These are phyloP conservation scores for Desoria tigrina DNA, from an alignment of 2,888 invertebrate species.

Conservation along the genomic window DNA sequence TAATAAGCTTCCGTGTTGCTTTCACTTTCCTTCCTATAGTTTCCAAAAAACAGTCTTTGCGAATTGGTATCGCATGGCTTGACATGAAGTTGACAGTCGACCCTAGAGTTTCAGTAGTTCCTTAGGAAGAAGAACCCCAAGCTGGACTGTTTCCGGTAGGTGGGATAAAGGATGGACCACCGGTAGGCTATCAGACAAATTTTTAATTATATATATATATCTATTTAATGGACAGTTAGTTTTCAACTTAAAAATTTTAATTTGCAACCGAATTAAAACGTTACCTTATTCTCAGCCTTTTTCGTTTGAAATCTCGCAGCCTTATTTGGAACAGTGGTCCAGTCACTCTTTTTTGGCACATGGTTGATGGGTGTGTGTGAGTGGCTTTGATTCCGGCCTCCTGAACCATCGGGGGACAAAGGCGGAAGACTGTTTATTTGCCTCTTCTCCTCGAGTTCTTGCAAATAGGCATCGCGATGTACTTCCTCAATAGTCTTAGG, in stretches of 20 bases:
- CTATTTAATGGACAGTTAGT: not conserved
- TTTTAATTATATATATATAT: too few relatives aligned
- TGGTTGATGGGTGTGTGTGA: slow-evolving; percentile 24
- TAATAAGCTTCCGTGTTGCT: not conserved
- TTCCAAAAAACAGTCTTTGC: slow-evolving; percentile 8
- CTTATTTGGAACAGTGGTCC: slow-evolving; percentile 54
- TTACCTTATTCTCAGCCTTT: slow-evolving; percentile 13
- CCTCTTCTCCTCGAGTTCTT: slow-evolving; percentile 59
- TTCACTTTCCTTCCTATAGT: too few relatives aligned
- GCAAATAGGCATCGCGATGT: slow-evolving; percentile 81
- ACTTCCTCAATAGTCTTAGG: slow-evolving; percentile 96
- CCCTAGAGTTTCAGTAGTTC: too few relatives aligned
- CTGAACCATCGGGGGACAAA: slow-evolving; percentile 30
- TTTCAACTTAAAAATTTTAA: not conserved
- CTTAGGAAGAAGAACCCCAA: too few relatives aligned
- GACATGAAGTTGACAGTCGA: not conserved
- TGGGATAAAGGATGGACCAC: not conserved
- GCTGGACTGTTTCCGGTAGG: too few relatives aligned
- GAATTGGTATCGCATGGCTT: slow-evolving; percentile 5
- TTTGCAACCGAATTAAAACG: not conserved
- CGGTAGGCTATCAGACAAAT: not conserved
- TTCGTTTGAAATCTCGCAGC: slow-evolving; percentile 9
- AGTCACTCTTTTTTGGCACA: slow-evolving; percentile 55
- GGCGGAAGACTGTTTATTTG: slow-evolving; percentile 50
- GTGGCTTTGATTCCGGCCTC: slow-evolving; percentile 25